phyloP scores from a whole-genome alignment of 2,113 vertebrate species.

The Elephantulus edwardii region DNA sequence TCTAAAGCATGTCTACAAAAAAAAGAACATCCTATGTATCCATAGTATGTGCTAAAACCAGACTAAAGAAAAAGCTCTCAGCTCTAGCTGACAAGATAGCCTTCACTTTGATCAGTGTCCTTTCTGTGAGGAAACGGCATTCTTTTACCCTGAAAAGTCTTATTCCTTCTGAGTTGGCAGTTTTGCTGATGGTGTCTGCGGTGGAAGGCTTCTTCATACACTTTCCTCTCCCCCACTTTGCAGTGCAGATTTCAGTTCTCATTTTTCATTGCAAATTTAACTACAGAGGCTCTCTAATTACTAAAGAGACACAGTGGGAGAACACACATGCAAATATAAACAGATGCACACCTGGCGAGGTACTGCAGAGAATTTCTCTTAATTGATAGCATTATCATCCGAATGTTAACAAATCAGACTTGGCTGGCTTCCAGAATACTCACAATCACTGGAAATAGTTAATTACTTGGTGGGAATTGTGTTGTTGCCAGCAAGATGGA shows the following conservation, averaged over 20 bases:
- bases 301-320: constrained; percentile 43
- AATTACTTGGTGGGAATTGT: neutral
- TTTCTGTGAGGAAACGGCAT: constrained; percentile 56
- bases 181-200: constrained; percentile 68
- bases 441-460: constrained; percentile 46
- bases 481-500: neutral
- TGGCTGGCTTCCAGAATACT: constrained; percentile 16
- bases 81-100: constrained; percentile 5
- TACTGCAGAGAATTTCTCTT: constrained; percentile 40
- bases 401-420: constrained; percentile 62
- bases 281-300: constrained; percentile 56
- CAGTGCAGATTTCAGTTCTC: constrained; percentile 23
- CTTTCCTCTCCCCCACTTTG: constrained; percentile 63
- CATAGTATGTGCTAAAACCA: neutral
- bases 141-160: constrained; percentile 32
- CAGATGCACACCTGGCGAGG: constrained; percentile 52
- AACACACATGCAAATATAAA: constrained; percentile 15
- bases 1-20: neutral
- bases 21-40: neutral
- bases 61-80: neutral
- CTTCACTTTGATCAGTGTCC: neutral
- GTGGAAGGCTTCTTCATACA: constrained; percentile 59
- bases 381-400: constrained; percentile 42
- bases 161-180: constrained; percentile 56
- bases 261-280: constrained; percentile 62